Evolutionary conservation across 2,113 vertebrate species (phyloP).

Genomic region (Physeter macrocephalus): DNA sequence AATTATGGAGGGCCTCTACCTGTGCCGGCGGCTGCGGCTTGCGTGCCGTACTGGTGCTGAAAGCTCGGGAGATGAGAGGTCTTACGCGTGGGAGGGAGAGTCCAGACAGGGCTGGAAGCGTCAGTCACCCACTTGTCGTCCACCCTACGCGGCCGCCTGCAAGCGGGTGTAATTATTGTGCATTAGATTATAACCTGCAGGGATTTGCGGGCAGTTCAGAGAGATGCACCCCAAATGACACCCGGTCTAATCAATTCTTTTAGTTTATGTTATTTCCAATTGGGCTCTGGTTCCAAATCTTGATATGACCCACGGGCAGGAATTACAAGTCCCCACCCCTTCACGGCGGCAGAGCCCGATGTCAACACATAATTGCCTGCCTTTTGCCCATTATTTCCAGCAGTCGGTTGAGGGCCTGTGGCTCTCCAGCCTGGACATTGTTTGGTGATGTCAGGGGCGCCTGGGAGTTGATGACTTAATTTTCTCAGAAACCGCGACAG

Average conservation of each 20-base stretch:
- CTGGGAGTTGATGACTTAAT: slow-evolving; percentile 39
- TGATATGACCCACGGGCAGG: background rate
- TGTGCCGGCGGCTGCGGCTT: rapidly evolving
- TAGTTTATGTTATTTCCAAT: background rate
- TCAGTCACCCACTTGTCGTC: background rate
- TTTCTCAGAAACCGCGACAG: background rate
- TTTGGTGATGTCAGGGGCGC: background rate
- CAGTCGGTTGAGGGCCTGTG: background rate
- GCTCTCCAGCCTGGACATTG: background rate
- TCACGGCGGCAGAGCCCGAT: rapidly evolving
- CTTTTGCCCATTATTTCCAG: background rate
- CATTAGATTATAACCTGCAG: background rate
- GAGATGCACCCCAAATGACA: background rate
- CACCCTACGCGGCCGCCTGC: rapidly evolving
- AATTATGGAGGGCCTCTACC: background rate
- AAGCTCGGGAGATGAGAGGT: background rate
- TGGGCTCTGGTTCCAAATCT: slow-evolving; percentile 12
- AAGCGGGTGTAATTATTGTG: background rate
- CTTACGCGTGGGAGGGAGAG: rapidly evolving
- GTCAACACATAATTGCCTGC: background rate
- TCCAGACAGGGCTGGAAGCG: background rate
- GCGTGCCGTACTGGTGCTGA: rapidly evolving
- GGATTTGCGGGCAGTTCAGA: background rate
- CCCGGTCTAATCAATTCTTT: background rate
- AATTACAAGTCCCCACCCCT: background rate